phyloP scores from a whole-genome alignment of 92 coral and sea anemone species.

The Heteractis magnifica region DNA sequence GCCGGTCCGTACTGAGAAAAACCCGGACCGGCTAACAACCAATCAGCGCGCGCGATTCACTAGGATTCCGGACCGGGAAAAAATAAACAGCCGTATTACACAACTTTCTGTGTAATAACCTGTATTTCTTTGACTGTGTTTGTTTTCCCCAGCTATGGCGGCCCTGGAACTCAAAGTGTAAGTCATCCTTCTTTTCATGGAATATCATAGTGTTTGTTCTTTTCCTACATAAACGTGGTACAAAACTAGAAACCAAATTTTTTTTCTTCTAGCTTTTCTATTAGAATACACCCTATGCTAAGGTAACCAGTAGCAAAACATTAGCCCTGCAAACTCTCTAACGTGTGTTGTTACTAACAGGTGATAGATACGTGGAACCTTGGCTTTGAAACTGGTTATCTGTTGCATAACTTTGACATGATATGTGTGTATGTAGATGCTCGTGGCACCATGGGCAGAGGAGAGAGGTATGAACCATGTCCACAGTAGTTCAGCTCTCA shows the following conservation, averaged over 20 bases:
- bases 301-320: too few species aligned
- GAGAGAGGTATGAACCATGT: slow-evolving; percentile 60
- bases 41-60: neutral
- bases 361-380: slow-evolving; percentile 51
- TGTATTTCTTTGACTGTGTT: neutral
- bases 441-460: slow-evolving; percentile 86
- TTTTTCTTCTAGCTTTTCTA: too few species aligned
- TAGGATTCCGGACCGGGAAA: neutral
- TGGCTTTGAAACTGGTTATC: slow-evolving; percentile 53
- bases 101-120: neutral
- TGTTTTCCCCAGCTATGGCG: slow-evolving; percentile 46
- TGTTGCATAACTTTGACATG: slow-evolving; percentile 77
- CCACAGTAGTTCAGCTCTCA: too few species aligned
- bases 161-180: slow-evolving; percentile 64
- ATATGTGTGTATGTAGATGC: slow-evolving; percentile 85
- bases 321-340: too few species aligned
- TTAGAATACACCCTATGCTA: too few species aligned
- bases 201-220: too few species aligned
- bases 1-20: too few species aligned
- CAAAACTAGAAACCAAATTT: too few species aligned
- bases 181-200: neutral
- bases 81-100: neutral
- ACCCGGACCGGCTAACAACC: too few species aligned
- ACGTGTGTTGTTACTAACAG: slow-evolving; percentile 21
- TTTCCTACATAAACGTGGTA: too few species aligned